Evolutionary conservation across 2,113 vertebrate genomes (phyloP).

Genomic region (human (Homo sapiens)): GRCh38 chr5:113193001-113193500

Average conservation of each 20-base stretch:
- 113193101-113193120: not conserved
- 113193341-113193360: not conserved
- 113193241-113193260: not conserved
- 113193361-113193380: not conserved
- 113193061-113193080: not conserved
- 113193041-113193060: not conserved
- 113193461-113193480: not conserved
- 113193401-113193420: not conserved
- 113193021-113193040: not conserved
- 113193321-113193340: not conserved
- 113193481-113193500: not conserved
- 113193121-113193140: not conserved
- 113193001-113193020: accelerated
- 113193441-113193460: not conserved
- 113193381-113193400: not conserved
- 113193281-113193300: not conserved
- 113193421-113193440: not conserved
- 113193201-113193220: not conserved
- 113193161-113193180: not conserved
- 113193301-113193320: not conserved
- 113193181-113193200: not conserved
- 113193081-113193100: not conserved
- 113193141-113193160: not conserved
- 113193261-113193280: not conserved
- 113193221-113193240: not conserved